Conservation (phyloP, 2,113 vertebrate genomes). For the Tringa solitaria region DNA sequence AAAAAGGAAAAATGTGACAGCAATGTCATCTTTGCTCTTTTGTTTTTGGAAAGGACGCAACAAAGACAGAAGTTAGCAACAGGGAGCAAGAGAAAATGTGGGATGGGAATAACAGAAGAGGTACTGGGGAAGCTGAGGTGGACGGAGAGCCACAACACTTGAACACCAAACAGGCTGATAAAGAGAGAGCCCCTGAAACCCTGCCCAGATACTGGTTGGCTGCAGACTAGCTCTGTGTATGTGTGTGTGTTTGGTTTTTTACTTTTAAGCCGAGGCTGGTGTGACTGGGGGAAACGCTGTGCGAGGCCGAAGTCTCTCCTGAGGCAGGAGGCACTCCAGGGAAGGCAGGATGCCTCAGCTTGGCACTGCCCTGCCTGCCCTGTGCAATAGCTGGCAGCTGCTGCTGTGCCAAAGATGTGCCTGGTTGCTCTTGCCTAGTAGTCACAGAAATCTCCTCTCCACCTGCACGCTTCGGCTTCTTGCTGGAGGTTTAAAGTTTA, state of each 20-base stretch:
- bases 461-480: fast-evolving
- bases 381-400: neutral
- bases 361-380: neutral
- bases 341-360: neutral
- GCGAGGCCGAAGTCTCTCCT: neutral
- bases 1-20: neutral
- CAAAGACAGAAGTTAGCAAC: neutral
- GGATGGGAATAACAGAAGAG: neutral
- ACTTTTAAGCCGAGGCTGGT: neutral
- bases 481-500: neutral
- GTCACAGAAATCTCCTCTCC: neutral
- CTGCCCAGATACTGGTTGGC: neutral
- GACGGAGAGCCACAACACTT: neutral
- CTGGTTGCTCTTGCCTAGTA: neutral
- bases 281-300: fast-evolving
- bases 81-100: neutral
- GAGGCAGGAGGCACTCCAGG: neutral
- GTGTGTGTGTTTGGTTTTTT: neutral
- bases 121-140: neutral
- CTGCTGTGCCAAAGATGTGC: fast-evolving
- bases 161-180: neutral
- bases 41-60: neutral
- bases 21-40: neutral
- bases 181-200: neutral
- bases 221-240: neutral